Evolutionary conservation across 2,797 vertebrate genomes (phyloP).

Genomic region (Passerculus sandwichensis): DNA sequence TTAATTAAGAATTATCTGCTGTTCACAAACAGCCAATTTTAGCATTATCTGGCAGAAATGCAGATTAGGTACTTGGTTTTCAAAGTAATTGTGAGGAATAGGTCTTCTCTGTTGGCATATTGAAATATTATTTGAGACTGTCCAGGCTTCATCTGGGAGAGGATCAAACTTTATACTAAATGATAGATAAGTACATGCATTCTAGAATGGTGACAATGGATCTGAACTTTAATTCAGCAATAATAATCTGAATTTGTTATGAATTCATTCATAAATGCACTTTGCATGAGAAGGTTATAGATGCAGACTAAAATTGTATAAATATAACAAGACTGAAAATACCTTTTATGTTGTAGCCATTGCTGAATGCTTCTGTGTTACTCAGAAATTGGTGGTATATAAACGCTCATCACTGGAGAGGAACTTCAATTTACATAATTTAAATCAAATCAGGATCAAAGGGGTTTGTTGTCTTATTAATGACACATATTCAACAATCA

Average conservation of each 20-base stretch:
- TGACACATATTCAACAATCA: background rate
- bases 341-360: background rate
- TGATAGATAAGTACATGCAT: background rate
- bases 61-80: background rate
- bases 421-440: background rate
- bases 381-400: background rate
- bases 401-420: background rate
- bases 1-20: slow-evolving; percentile 29
- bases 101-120: background rate
- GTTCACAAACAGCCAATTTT: slow-evolving; percentile 8
- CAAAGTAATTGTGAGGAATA: background rate
- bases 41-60: background rate
- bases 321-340: background rate
- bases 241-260: background rate
- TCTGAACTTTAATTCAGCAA: background rate
- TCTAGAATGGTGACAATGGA: background rate
- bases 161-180: background rate
- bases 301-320: background rate
- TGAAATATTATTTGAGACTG: background rate
- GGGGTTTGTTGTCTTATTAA: background rate
- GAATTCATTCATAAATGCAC: background rate
- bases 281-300: background rate
- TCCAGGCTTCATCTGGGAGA: background rate
- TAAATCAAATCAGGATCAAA: background rate
- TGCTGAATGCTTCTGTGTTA: background rate